A percentile compares a stretch with the other conserved stretches of the same genome.
These are phyloP conservation scores for Silurus asotus DNA, from an alignment of 2,113 vertebrate species.

Conservation along the genomic window DNA sequence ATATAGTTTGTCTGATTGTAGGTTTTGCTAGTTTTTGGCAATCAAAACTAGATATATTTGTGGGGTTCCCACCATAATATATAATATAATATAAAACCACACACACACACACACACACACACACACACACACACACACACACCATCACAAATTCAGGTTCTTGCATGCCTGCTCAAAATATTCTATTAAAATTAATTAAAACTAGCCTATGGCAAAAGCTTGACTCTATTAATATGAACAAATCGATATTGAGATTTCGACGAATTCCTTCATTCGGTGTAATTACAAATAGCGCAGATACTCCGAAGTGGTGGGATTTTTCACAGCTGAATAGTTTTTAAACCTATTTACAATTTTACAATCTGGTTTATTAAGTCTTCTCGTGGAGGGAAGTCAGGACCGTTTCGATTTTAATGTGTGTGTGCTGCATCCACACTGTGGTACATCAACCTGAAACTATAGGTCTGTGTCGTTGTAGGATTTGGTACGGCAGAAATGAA, in stretches of 20 bases:
- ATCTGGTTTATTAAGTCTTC: background rate
- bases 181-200: conserved; percentile 2
- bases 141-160: background rate
- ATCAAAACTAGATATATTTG: background rate
- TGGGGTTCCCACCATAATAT: too few species aligned
- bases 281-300: background rate
- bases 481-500: background rate
- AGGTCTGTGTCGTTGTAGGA: background rate
- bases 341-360: background rate
- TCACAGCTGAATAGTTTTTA: background rate
- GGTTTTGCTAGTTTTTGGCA: background rate
- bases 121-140: conserved; percentile 12
- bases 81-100: background rate
- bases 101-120: background rate
- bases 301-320: background rate
- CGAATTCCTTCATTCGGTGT: background rate
- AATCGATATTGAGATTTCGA: background rate
- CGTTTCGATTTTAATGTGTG: background rate
- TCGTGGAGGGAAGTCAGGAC: background rate
- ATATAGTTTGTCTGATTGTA: too few species aligned
- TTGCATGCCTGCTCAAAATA: background rate
- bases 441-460: background rate
- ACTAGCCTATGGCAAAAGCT: background rate
- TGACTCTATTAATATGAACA: background rate
- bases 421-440: background rate